phyloP scores from a whole-genome alignment of 2,888 invertebrate species.

The Urechis unicinctus region DNA sequence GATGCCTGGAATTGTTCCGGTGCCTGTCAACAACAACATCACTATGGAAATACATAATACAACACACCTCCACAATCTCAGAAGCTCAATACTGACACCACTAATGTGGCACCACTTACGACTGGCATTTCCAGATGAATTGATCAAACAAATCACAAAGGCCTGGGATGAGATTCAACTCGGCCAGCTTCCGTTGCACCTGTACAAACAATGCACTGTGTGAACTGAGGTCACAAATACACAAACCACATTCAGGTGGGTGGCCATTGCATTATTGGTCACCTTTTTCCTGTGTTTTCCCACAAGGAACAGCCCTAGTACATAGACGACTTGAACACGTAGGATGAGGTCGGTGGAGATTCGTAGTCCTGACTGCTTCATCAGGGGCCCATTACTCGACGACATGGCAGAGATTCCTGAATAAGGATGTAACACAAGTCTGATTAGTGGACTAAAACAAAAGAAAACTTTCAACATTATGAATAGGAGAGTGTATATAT shows the following conservation, averaged over 20 bases:
- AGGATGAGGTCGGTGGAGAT: constrained; percentile 46
- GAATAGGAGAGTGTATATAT: no score
- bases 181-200: constrained; percentile 49
- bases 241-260: no score
- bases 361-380: constrained; percentile 40
- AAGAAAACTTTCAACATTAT: no score
- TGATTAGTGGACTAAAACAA: no score
- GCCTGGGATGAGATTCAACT: constrained; percentile 46
- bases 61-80: background rate
- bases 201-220: no score
- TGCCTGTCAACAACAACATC: constrained; percentile 27
- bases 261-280: no score
- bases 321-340: constrained; percentile 49
- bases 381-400: constrained; percentile 35
- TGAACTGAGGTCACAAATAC: no score
- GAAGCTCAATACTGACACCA: background rate
- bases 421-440: no score
- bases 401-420: constrained; percentile 42
- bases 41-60: background rate
- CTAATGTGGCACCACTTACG: constrained; percentile 28
- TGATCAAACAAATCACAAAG: constrained; percentile 50
- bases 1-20: constrained; percentile 36
- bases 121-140: constrained; percentile 51
- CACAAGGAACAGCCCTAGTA: constrained; percentile 46
- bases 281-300: constrained; percentile 52